Evolutionary conservation across 2,888 invertebrate species (phyloP), one percentile per base, ranked within the genome.

Genomic region (Poecilobothrus nobilitatus): DNA sequence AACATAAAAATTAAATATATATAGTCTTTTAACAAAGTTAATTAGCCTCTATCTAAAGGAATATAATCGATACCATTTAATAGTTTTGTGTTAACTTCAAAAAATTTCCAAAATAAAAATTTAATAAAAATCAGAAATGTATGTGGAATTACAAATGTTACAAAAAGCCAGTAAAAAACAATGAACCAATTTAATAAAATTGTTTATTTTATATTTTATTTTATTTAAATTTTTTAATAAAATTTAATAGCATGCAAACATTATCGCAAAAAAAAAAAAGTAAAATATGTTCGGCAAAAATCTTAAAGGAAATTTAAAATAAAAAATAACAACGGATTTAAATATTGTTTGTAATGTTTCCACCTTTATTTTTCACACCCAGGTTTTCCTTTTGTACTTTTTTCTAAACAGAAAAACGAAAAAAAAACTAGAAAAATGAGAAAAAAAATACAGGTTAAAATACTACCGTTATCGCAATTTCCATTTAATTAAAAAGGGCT

Each of bases 291-390:
- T 53, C n/a, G 53, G 53, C 4, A 41, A 41, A 41, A 27, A 27
- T 27, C 27, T 27, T 41, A 41, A 41, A 41, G 15, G 15, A 41
- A 9, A 53, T 53, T 53, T 1, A 53, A 53, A 18, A 53, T 15
- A 53, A 9, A 6, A n/a, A 53, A 53, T 18, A 53, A n/a, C 18
- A 53, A n/a, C 53, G 6, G 53, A 53, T 53, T 53, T 53, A 18
- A 53, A 53, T 12, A 37, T 53, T 53, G 53, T 18, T 53, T 12
- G 53, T 53, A 53, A 18, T 53, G 53, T 53, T 53, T 53, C 53
- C 53, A 53, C 53, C 53, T 53, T 53, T 53, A 53, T 18, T 53
- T 53, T 53, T 53, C 53, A 53, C 53, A 53, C 53, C 53, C 53
- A 18, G 37, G 18, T 53, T 53, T 53, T 53, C 18, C 6, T 27